Evolutionary conservation across 2,888 invertebrate genomes (phyloP).

Genomic region (Habrosyne pyritoides): DNA sequence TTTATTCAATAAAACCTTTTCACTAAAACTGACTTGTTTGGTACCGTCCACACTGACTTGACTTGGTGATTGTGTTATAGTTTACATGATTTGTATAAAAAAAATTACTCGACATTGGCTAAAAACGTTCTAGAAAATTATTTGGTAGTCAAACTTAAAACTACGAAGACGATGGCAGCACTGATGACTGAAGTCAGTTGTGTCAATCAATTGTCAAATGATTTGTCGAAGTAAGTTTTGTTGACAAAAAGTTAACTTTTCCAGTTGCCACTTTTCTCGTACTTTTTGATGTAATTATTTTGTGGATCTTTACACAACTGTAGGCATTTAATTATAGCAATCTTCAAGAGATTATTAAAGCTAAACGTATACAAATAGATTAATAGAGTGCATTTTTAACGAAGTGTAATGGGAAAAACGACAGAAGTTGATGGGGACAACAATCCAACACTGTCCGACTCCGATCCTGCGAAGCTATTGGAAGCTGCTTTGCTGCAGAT

Average conservation of each 20-base stretch:
- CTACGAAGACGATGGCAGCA: too few relatives aligned
- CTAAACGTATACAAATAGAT: neutral
- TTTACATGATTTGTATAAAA: too few relatives aligned
- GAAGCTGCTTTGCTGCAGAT: conserved; percentile 94
- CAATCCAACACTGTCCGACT: conserved; percentile 85
- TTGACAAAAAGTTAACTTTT: conserved; percentile 68
- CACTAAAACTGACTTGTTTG: too few relatives aligned
- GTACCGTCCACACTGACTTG: too few relatives aligned
- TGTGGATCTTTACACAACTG: too few relatives aligned
- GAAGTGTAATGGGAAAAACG: conserved; percentile 73
- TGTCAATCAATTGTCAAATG: conserved; percentile 16
- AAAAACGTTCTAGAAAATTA: too few relatives aligned
- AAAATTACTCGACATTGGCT: too few relatives aligned
- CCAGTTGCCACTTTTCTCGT: conserved; percentile 18
- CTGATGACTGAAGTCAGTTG: neutral
- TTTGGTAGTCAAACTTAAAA: neutral
- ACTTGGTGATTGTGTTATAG: too few relatives aligned
- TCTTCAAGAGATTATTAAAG: neutral
- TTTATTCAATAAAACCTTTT: too few relatives aligned
- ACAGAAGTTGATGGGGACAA: conserved; percentile 78
- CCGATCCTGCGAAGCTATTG: conserved; percentile 93
- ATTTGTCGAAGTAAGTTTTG: conserved; percentile 51
- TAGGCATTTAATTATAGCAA: neutral
- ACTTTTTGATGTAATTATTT: too few relatives aligned
- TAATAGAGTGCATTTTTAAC: neutral